Conservation (phyloP, 2,113 vertebrate genomes). For the Odontophorus gujanensis region DNA sequence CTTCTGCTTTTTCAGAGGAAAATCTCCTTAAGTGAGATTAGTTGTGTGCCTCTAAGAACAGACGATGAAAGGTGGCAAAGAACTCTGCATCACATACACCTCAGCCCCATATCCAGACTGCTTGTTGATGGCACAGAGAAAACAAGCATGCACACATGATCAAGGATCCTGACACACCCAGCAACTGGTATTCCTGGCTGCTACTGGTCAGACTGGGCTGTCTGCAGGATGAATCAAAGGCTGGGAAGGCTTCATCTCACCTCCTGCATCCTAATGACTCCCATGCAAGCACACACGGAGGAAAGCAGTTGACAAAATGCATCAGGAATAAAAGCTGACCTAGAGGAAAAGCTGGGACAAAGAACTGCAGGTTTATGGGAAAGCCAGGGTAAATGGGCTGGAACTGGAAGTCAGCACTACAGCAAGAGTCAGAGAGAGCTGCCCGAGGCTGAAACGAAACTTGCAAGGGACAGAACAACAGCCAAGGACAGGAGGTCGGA, state of each 20-base stretch:
- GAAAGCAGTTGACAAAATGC: not conserved
- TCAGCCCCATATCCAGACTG: not conserved
- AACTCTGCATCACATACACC: not conserved
- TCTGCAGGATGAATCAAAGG: not conserved
- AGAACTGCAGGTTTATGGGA: not conserved
- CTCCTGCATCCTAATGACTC: not conserved
- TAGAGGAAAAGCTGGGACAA: not conserved
- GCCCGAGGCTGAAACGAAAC: not conserved
- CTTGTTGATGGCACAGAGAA: not conserved
- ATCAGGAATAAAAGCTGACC: not conserved
- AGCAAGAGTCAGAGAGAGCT: not conserved
- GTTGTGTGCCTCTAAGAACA: not conserved
- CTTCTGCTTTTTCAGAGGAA: not conserved
- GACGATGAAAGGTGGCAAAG: not conserved
- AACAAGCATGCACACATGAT: rapidly evolving
- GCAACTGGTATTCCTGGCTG: not conserved
- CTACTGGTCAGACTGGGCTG: slow-evolving; percentile 9
- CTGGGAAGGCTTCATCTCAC: not conserved
- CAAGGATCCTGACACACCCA: not conserved
- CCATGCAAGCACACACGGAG: rapidly evolving
- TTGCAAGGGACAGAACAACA: not conserved
- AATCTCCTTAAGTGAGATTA: not conserved
- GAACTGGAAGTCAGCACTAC: not conserved
- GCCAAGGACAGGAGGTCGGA: not conserved
- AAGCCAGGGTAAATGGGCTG: not conserved